Conservation (phyloP, 53 echinoderm and acorn worm species). For the Henricia sp. region DNA sequence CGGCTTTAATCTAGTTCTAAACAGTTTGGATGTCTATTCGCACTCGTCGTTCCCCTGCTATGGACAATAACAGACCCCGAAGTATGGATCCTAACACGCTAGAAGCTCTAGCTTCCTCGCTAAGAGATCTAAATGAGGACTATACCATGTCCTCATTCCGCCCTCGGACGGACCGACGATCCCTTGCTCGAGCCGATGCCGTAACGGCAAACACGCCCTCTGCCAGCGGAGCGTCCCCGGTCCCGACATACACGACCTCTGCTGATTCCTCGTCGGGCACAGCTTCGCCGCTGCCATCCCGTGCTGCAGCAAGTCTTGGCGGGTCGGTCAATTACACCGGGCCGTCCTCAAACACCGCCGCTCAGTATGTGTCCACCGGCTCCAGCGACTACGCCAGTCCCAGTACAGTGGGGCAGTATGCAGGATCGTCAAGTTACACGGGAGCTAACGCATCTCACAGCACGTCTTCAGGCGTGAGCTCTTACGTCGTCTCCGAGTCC, state of each 20-base stretch:
- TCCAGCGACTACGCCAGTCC: conserved; percentile 19
- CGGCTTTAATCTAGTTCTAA: neutral
- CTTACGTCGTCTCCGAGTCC: conserved; percentile 6
- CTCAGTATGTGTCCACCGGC: conserved; percentile 23
- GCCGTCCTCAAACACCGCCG: conserved; percentile 27
- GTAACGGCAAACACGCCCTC: conserved; percentile 1
- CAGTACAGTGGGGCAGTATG: conserved; percentile 18
- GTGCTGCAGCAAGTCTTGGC: neutral
- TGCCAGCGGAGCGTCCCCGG: conserved; percentile 2
- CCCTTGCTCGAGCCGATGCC: neutral
- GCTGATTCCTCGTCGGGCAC: conserved; percentile 48
- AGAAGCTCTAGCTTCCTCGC: conserved; percentile 41
- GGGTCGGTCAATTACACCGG: neutral
- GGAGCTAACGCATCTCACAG: neutral
- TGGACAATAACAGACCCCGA: conserved; percentile 46
- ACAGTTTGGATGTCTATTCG: conserved; percentile 47
- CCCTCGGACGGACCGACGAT: conserved; percentile 40
- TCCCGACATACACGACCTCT: conserved; percentile 17
- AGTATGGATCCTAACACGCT: conserved; percentile 57
- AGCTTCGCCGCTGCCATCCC: conserved; percentile 15
- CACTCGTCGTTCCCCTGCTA: conserved; percentile 44
- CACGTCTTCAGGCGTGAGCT: neutral
- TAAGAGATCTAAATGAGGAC: conserved; percentile 55
- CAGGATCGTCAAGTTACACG: conserved; percentile 3
- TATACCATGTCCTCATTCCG: conserved; percentile 64